These are phyloP conservation scores for Tetrax tetrax DNA, from an alignment of 2,113 vertebrate species.

Conservation along the genomic window DNA sequence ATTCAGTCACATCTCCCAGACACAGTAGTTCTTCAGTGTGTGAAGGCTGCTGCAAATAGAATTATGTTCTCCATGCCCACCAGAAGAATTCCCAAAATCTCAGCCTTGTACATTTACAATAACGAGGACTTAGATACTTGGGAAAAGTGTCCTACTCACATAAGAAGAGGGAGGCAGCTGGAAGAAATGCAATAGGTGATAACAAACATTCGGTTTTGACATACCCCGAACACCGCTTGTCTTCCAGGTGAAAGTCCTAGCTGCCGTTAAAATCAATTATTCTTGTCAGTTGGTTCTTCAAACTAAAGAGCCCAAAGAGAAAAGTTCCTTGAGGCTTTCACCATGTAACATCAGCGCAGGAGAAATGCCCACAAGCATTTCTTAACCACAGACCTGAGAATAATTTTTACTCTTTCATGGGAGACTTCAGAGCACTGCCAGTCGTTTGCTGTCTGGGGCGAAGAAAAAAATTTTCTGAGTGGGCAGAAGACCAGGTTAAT, in stretches of 20 bases:
- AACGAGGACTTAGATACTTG: not conserved
- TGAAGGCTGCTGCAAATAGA: not conserved
- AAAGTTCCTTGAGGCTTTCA: not conserved
- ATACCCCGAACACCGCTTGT: not conserved
- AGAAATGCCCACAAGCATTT: not conserved
- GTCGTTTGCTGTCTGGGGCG: not conserved
- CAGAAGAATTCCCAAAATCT: not conserved
- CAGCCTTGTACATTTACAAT: not conserved
- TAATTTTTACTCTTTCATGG: not conserved
- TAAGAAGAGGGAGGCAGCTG: not conserved
- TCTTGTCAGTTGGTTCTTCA: not conserved
- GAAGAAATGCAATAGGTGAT: not conserved
- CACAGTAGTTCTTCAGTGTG: not conserved
- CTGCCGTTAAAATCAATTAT: not conserved
- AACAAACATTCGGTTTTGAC: not conserved
- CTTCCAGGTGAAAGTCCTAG: not conserved
- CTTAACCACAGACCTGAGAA: not conserved
- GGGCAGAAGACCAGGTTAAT: not conserved
- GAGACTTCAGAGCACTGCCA: not conserved
- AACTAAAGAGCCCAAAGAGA: not conserved
- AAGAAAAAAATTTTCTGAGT: not conserved
- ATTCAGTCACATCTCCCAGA: not conserved
- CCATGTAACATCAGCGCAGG: not conserved
- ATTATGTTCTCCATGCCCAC: not conserved
- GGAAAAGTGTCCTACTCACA: not conserved